Evolutionary conservation across 2,797 vertebrate species (phyloP), one percentile per base, ranked within the genome.

Genomic region (Morus bassanus): DNA sequence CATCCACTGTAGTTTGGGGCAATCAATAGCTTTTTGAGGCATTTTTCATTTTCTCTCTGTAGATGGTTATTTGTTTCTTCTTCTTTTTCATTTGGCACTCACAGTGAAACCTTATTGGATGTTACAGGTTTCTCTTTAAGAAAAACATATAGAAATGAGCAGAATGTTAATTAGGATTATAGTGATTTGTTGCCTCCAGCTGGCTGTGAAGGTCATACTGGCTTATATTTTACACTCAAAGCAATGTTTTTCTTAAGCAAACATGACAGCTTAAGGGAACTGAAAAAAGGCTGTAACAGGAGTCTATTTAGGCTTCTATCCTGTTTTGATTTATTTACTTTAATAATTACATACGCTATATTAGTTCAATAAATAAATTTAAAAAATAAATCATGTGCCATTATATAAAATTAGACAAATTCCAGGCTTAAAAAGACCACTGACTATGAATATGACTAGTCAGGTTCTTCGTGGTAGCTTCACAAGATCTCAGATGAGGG

Each of bases 101-200:
- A 1, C 46, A 82, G 30, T 83, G 72, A 91, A 91, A 70, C 27
- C 27, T 68, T 60, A 35, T 17, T 90, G 72, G 60, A 74, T 75
- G 21, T 74, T 89, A 74, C 67, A 67, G 23, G 25, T 85, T 92
- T 83, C 85, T 88, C 45, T 93, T 84, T 89, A 92, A 85, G 95
- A 88, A 81, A 63, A 93, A 67, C 37, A 45, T 73, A 53, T 54
- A 70, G 79, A 93, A 87, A 89, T 82, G 68, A 93, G 72, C 59
- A 87, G 75, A 89, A 85, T 88, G 53, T 53, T 96, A 88, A 80
- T 94, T 93, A 60, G 56, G 27, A 68, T 93, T 92, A 41, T 48
- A 78, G 50, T 77, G 63, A 74, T 92, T 74, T 91, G 37, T 85
- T 91, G 64, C 72, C 63, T 91, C 24, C 67, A 87, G 60, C 80